Evolutionary conservation across 1,140 invertebrate genomes (phyloP).

Genomic region (Drosophila pseudoananassae): DNA sequence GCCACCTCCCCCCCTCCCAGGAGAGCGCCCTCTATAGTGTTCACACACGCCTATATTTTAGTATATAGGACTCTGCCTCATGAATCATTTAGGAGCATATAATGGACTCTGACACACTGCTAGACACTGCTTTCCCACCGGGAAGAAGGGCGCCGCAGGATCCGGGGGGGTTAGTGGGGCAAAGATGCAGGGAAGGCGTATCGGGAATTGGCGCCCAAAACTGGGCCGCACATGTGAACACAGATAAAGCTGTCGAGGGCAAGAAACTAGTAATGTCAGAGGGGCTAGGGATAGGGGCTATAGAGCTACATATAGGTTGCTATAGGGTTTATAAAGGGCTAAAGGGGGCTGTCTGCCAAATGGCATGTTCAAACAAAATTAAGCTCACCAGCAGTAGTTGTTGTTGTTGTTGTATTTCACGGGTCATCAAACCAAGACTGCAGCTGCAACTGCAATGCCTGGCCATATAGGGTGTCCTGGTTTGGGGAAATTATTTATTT

Average conservation of each 20-base stretch:
- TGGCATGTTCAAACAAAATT: slow-evolving; percentile 74
- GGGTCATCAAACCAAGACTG: slow-evolving; percentile 74
- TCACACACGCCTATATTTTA: neutral
- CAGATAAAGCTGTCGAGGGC: slow-evolving; percentile 65
- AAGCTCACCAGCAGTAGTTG: slow-evolving; percentile 51
- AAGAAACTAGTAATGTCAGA: slow-evolving; percentile 66
- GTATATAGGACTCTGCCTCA: slow-evolving; percentile 23
- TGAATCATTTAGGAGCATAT: slow-evolving; percentile 66
- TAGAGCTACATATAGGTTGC: neutral
- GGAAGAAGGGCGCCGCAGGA: slow-evolving; percentile 2
- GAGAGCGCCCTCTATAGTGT: slow-evolving; percentile 11
- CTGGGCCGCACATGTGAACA: slow-evolving; percentile 52
- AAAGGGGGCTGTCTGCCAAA: slow-evolving; percentile 8
- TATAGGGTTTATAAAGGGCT: neutral
- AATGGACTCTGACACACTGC: slow-evolving; percentile 55
- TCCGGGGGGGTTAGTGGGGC: neutral
- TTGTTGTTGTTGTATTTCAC: slow-evolving; percentile 19
- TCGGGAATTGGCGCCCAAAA: slow-evolving; percentile 8
- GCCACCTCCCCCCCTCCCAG: neutral
- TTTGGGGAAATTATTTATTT: neutral
- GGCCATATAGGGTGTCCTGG: slow-evolving; percentile 48
- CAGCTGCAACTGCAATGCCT: slow-evolving; percentile 36
- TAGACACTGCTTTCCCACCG: slow-evolving; percentile 23
- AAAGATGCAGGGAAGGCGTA: neutral
- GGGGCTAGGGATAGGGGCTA: neutral